A percentile compares a stretch with the other conserved stretches of the same genome.
These are phyloP conservation scores for Neuroterus valhalla DNA, from an alignment of 1,140 invertebrate genomes.

Conservation along the genomic window DNA sequence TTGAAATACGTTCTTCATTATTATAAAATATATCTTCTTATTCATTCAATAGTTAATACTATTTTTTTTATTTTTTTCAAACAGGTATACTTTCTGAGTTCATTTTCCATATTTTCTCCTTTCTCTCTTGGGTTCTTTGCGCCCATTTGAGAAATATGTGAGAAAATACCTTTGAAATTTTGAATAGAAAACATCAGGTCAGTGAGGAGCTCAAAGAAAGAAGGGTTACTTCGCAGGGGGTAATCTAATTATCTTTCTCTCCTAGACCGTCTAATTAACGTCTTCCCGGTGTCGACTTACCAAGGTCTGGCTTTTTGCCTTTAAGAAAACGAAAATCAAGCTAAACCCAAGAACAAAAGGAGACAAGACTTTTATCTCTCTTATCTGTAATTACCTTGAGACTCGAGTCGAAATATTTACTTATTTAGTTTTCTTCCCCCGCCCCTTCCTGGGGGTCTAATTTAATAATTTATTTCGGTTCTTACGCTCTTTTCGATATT, in stretches of 20 bases:
- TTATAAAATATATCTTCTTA: too few relatives aligned
- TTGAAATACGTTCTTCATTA: too few relatives aligned
- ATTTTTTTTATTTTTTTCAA: too few relatives aligned
- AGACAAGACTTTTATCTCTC: conserved; percentile 8
- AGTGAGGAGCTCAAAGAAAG: background rate
- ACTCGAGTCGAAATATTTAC: background rate
- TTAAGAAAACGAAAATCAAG: conserved; percentile 7
- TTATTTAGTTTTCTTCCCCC: background rate
- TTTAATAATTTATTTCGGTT: too few relatives aligned
- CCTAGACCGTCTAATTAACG: conserved; percentile 26
- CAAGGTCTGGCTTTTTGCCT: conserved; percentile 19
- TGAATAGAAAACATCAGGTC: background rate
- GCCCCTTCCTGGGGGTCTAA: too few relatives aligned
- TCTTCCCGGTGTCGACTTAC: conserved; percentile 19
- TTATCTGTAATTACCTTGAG: conserved; percentile 2
- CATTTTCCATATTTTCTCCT: conserved; percentile 9
- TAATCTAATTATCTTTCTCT: conserved; percentile 28
- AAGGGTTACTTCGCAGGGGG: conserved; percentile 3
- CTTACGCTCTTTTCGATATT: too few relatives aligned
- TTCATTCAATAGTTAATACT: too few relatives aligned
- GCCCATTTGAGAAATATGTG: background rate
- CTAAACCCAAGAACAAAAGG: background rate
- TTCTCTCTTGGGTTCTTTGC: background rate
- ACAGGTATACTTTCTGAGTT: background rate
- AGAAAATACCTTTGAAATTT: conserved; percentile 15